Conservation (phyloP, 2,113 vertebrate species). For the Tetraodon nigroviridis region DNA sequence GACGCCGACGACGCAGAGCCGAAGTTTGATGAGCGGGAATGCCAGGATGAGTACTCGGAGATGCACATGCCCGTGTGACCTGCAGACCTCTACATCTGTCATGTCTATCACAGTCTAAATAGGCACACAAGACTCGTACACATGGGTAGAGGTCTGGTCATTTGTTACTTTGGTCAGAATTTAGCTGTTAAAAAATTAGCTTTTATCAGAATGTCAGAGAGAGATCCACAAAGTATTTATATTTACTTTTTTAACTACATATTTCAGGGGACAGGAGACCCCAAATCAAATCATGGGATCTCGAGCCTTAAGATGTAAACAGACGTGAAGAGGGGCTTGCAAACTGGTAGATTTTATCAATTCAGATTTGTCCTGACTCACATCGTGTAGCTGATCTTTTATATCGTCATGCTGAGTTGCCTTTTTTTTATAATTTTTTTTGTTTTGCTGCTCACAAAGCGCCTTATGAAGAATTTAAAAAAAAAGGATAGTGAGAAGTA, state of each 20-base stretch:
- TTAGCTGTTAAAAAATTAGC: slow-evolving; percentile 22
- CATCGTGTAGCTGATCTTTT: slow-evolving; percentile 67
- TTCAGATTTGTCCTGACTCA: slow-evolving; percentile 67
- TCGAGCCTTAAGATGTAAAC: slow-evolving; percentile 22
- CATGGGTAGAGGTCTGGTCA: background rate
- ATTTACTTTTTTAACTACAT: slow-evolving; percentile 12
- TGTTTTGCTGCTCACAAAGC: slow-evolving; percentile 58
- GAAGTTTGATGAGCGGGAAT: slow-evolving; percentile 86
- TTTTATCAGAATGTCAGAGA: slow-evolving; percentile 3
- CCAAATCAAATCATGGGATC: slow-evolving; percentile 35
- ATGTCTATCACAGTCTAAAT: slow-evolving; percentile 16
- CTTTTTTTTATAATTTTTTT: slow-evolving; percentile 29
- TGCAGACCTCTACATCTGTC: background rate
- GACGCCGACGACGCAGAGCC: slow-evolving; percentile 88
- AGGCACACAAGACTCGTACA: background rate
- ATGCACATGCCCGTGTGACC: slow-evolving; percentile 93
- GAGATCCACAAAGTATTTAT: background rate
- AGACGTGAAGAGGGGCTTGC: slow-evolving; percentile 22
- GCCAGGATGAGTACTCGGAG: slow-evolving; percentile 90
- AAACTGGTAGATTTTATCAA: slow-evolving; percentile 42
- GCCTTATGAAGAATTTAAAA: slow-evolving; percentile 59
- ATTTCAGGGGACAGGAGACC: slow-evolving; percentile 59
- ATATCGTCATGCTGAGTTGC: slow-evolving; percentile 41
- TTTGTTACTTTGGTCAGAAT: slow-evolving; percentile 6
- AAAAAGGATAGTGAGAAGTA: slow-evolving; percentile 25